Evolutionary conservation across 2,113 vertebrate genomes (phyloP), one percentile per base, ranked within the genome.

Genomic region (Pollimyrus isidori): DNA sequence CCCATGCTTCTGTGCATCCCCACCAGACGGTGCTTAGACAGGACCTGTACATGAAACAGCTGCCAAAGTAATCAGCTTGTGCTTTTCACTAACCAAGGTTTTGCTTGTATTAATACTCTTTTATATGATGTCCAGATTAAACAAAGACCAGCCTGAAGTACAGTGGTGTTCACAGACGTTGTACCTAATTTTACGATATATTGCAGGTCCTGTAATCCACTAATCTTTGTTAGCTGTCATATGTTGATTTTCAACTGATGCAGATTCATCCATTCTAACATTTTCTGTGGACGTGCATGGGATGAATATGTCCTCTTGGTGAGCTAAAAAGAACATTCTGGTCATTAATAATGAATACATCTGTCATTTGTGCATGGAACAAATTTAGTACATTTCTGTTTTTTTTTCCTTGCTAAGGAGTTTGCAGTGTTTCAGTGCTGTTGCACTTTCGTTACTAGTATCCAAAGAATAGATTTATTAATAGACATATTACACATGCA

Each of bases 51-150:
- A 73, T 49, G 19, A 62, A 42, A 21, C 50, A 62, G 17, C 19
- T 9, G 52, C 56, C 80, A 88, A 45, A 87, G 82, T 90, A 46
- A 87, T 69, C 62, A 69, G n/a, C 62, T 69, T 26, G 10, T 69
- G 62, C 87, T 82, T 50, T 88, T 30, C 86, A 21, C 50, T 92
- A 90, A 92, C 91, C 11, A 89, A 86, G 84, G 85, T 90, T 30
- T 13, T 90, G 91, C 92, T 93, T 92, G 45, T 92, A 93, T 92
- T 93, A 93, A 93, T 91, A 90, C 73, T 88, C 80, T 89, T 45
- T 89, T 19, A 89, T 89, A 30, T 89, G 62, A 13, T 88, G 39
- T 86, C 21, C 7, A 65, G 23, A 49, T 69, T 80, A 48, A 82
- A 76, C 91, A 84, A 58, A 39, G 88, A 23, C 9, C 7, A 6